Percentiles rank a stretch among this genome's conserved stretches.
Conservation (phyloP, 2,113 vertebrate species). For the Furnarius figulus region DNA sequence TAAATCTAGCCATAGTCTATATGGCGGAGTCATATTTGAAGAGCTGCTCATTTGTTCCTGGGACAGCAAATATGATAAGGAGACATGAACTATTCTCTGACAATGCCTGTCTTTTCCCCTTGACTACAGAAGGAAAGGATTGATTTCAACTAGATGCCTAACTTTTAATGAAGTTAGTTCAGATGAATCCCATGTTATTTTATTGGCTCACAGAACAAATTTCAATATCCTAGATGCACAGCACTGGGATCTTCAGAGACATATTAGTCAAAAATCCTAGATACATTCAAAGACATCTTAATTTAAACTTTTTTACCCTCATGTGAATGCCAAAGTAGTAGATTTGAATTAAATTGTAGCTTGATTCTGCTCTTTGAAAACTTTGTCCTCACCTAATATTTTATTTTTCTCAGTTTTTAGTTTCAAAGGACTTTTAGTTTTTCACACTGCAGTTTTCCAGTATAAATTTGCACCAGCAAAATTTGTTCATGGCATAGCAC, state of each 20-base stretch:
- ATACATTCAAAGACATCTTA: background rate
- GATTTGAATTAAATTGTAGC: background rate
- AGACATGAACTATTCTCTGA: background rate
- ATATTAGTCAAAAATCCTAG: background rate
- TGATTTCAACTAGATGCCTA: background rate
- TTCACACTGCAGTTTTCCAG: background rate
- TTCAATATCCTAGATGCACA: background rate
- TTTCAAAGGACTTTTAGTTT: background rate
- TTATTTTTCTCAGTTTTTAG: background rate
- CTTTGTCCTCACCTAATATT: background rate
- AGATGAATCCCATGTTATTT: background rate
- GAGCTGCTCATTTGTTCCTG: background rate
- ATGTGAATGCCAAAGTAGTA: background rate
- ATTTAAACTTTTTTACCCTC: background rate
- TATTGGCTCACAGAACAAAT: background rate
- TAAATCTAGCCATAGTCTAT: background rate
- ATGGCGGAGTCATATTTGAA: background rate
- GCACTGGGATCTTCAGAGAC: background rate
- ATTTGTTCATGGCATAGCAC: background rate
- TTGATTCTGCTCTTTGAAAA: background rate
- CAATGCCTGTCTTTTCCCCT: background rate
- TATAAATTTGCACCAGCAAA: background rate
- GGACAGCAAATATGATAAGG: fast-evolving
- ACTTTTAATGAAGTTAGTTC: background rate
- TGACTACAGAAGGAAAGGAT: background rate